Evolutionary conservation across 2,797 vertebrate genomes (phyloP).

Genomic region (Anomalospiza imberbis): DNA sequence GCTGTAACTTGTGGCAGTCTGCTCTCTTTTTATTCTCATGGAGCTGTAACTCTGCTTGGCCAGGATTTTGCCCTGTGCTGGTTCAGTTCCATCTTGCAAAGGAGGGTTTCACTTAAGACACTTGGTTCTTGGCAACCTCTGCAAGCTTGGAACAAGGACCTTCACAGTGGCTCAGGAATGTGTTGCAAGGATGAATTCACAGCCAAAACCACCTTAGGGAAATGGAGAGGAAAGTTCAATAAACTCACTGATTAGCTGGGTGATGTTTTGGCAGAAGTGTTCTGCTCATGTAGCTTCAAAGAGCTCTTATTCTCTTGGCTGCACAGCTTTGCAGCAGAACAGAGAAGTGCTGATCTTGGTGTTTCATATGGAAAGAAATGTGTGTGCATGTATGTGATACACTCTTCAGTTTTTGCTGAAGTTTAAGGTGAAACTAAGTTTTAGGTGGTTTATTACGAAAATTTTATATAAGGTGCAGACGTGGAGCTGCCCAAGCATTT

Average conservation of each 20-base stretch:
- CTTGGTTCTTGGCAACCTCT: neutral
- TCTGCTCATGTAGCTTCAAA: neutral
- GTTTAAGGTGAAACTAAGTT: neutral
- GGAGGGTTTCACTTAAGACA: neutral
- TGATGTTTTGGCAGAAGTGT: neutral
- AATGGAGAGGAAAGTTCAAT: slow-evolving; percentile 6
- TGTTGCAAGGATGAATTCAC: neutral
- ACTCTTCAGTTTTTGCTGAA: neutral
- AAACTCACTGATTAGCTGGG: neutral
- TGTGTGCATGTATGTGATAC: neutral
- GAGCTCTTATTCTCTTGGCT: neutral
- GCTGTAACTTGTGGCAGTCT: neutral
- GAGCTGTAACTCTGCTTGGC: neutral
- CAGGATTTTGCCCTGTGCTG: neutral
- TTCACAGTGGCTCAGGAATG: neutral
- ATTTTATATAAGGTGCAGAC: neutral
- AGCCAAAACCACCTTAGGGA: slow-evolving; percentile 28
- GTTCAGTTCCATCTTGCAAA: neutral
- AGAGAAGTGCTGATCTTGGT: neutral
- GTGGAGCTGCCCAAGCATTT: neutral
- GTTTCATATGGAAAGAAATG: neutral
- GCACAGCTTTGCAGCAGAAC: neutral
- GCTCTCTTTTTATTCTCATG: neutral
- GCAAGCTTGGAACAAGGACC: neutral
- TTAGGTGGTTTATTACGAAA: neutral